A percentile compares a stretch with the other conserved stretches of the same genome.
phyloP scores from a whole-genome alignment of 2,113 vertebrate species.

The Pica pica region DNA sequence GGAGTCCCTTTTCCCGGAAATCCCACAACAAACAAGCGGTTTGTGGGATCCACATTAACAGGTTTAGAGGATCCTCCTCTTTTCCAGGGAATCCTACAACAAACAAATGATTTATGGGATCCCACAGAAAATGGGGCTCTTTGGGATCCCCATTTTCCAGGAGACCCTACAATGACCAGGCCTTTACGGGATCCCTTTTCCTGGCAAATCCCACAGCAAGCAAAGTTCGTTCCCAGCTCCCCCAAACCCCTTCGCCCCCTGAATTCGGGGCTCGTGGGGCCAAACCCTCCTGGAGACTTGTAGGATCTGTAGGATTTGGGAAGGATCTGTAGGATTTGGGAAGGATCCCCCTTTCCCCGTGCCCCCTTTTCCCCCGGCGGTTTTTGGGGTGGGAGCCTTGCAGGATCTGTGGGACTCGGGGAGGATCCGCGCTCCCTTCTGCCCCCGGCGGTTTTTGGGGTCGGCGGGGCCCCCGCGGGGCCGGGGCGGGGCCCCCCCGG shows the following conservation, averaged over 20 bases:
- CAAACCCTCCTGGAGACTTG: neutral
- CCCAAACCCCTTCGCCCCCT: neutral
- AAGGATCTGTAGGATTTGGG: neutral
- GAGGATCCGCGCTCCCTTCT: neutral
- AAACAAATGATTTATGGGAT: neutral
- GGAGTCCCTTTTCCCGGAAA: neutral
- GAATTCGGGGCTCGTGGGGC: neutral
- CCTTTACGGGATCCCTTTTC: neutral
- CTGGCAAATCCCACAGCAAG: neutral
- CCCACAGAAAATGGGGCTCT: no score
- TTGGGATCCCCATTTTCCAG: neutral
- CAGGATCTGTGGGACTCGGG: fast-evolving
- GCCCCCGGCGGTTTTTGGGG: neutral
- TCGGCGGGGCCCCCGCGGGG: neutral
- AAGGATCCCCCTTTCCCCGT: no score
- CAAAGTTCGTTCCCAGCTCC: neutral
- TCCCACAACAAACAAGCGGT: no score
- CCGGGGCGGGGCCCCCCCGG: neutral
- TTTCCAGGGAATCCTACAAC: neutral
- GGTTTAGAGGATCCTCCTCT: neutral
- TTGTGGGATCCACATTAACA: no score
- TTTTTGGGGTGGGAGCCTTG: neutral
- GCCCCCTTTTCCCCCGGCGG: no score
- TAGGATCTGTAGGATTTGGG: neutral
- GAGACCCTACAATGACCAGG: neutral